These are phyloP conservation scores for Gulo gulo DNA, from an alignment of 2,113 vertebrate genomes.

Conservation along the genomic window DNA sequence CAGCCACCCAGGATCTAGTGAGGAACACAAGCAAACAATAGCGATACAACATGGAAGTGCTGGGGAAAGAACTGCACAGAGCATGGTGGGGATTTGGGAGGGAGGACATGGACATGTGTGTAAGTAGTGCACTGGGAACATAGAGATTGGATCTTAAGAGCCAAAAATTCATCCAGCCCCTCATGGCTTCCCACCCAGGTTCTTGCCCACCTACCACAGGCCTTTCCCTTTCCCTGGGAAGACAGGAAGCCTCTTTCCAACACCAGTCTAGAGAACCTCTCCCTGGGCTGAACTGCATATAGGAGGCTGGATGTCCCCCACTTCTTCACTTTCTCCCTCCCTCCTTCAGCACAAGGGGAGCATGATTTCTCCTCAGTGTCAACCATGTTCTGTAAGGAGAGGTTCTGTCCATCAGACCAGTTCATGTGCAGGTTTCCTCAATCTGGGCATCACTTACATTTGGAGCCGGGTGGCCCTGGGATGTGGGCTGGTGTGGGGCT, in stretches of 20 bases:
- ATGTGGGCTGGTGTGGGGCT: not conserved
- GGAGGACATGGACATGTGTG: rapidly evolving
- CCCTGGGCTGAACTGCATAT: not conserved
- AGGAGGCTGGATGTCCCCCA: not conserved
- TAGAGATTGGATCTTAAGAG: not conserved
- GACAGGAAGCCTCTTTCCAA: not conserved
- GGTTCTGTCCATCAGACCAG: not conserved
- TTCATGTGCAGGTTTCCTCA: rapidly evolving
- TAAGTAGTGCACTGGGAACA: not conserved
- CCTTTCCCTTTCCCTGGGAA: not conserved
- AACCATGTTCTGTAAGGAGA: not conserved
- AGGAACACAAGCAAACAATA: not conserved
- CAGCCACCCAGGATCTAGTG: not conserved
- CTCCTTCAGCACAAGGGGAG: not conserved
- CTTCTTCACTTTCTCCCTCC: not conserved
- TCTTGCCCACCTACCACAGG: not conserved
- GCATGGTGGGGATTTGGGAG: not conserved
- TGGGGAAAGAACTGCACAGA: not conserved
- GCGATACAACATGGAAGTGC: rapidly evolving
- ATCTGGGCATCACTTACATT: too few relatives aligned
- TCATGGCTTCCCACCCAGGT: not conserved
- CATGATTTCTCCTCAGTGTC: not conserved
- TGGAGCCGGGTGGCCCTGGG: not conserved
- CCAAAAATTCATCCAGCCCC: not conserved
- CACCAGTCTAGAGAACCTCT: not conserved